Evolutionary conservation across 2,797 vertebrate species (phyloP).

Genomic region (Eutrigla gurnardus): DNA sequence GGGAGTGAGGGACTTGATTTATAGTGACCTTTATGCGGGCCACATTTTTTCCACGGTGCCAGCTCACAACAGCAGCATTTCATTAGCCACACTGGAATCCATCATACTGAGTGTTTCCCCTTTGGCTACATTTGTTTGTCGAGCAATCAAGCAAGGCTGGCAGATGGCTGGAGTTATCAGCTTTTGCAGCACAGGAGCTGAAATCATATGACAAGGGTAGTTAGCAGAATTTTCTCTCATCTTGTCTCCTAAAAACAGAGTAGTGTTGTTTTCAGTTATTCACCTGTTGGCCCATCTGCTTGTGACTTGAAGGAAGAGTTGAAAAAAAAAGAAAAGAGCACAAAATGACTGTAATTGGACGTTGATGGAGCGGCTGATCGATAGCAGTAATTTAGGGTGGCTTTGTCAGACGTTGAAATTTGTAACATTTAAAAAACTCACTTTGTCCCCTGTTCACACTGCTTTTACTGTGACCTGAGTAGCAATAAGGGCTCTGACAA

Average conservation of each 20-base stretch:
- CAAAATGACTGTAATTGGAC: constrained; percentile 7
- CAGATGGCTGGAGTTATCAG: constrained; percentile 59
- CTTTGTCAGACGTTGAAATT: constrained; percentile 5
- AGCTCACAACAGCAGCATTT: constrained; percentile 71
- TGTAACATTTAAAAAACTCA: constrained; percentile 8
- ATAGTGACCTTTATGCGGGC: constrained; percentile 79
- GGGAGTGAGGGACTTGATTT: constrained; percentile 72
- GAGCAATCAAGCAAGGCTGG: constrained; percentile 53
- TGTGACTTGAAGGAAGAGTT: neutral
- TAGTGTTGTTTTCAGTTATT: constrained; percentile 12
- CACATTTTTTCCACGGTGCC: constrained; percentile 65
- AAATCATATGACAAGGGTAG: constrained; percentile 39
- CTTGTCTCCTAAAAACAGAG: neutral
- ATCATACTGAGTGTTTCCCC: constrained; percentile 69
- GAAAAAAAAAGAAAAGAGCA: constrained; percentile 3
- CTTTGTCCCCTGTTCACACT: neutral
- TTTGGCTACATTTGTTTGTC: constrained; percentile 70
- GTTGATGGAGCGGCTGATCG: constrained; percentile 22
- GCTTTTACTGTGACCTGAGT: neutral
- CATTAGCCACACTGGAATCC: constrained; percentile 75
- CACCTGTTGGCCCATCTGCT: constrained; percentile 6
- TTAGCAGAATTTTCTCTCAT: constrained; percentile 26
- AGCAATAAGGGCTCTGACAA: neutral
- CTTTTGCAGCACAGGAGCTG: constrained; percentile 31
- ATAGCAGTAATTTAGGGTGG: constrained; percentile 30